Evolutionary conservation across 2,888 invertebrate genomes (phyloP).

Genomic region (Flabesymbios commensalis): DNA sequence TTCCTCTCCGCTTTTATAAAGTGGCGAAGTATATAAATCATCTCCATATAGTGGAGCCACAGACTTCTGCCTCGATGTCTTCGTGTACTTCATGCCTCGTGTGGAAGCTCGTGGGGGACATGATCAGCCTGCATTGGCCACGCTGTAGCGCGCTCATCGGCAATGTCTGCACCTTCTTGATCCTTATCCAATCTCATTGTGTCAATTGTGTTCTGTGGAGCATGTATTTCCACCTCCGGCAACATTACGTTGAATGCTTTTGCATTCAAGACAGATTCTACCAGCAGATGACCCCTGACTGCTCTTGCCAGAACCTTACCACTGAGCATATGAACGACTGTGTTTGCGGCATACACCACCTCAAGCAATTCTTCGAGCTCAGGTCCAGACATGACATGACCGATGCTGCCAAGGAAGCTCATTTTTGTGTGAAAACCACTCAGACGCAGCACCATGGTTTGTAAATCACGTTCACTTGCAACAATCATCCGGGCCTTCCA

Average conservation of each 20-base stretch:
- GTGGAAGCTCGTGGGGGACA: no score
- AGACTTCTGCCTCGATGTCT: no score
- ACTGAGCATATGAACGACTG: constrained; percentile 31
- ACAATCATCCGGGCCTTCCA: constrained; percentile 31
- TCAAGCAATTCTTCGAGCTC: constrained; percentile 35
- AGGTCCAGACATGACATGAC: constrained; percentile 32
- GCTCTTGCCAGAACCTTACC: constrained; percentile 32
- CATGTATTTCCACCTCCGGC: no score
- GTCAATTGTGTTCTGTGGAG: no score
- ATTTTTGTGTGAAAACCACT: constrained; percentile 35
- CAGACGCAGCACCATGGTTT: constrained; percentile 26
- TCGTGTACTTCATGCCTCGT: no score
- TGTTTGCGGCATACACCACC: constrained; percentile 28
- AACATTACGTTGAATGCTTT: no score
- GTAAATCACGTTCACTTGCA: constrained; percentile 15
- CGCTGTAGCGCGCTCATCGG: no score
- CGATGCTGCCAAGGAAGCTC: constrained; percentile 39
- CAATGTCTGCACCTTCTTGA: no score
- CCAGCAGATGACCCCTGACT: constrained; percentile 33
- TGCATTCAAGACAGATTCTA: constrained; percentile 17
- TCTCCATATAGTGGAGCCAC: constrained; percentile 37
- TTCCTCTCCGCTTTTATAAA: constrained; percentile 38
- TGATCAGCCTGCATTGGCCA: no score
- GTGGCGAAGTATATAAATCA: constrained; percentile 31
- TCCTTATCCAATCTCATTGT: no score